Evolutionary conservation across 2,888 invertebrate genomes (phyloP), one percentile per base, ranked within the genome.

Genomic region (Drosophila percnosoma): DNA sequence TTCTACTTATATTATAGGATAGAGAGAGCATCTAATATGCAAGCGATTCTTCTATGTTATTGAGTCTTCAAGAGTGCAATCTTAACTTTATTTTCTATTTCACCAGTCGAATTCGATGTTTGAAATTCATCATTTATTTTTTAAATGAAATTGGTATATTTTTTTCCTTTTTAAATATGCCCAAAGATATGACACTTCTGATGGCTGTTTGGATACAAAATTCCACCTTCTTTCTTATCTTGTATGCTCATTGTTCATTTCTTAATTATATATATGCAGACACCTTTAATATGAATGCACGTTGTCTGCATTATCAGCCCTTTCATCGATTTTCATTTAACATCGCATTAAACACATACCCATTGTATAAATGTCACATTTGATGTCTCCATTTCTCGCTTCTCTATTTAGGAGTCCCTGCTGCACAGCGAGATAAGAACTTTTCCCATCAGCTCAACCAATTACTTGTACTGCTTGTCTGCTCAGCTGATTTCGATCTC

Each of bases 401-500:
- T 49, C 61, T 54, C 36, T 64, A 49, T 74, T 49, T n/a, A 36
- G 51, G 59, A 61, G 49, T 59, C 59, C 59, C 49, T 65, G 77
- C 49, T 77, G 77, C 60, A 52, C 40, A 52, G 24, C 55, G 24
- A 18, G 60, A 34, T 38, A 48, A 61, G 27, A 70, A 79, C 65
- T 78, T 78, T 75, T 78, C 78, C 72, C 75, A 78, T 78, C 75
- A 59, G 54, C 51, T 58, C 49, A 40, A 49, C 27, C 79, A 75
- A 75, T 78, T 75, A 79, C 60, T 51, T 51, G n/a, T 68, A 24
- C 24, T 27, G 68, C 51, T 57, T 57, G 55, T 31, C 55, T 40
- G 55, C 64, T 75, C 74, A 61, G 75, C 65, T 78, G 82, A 85
- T 84, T 79, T 62, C 57, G 79, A 85, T 85, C 78, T 78, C 78